These are phyloP conservation scores for Chiloscyllium punctatum DNA, from an alignment of 2,797 vertebrate species.

Conservation along the genomic window DNA sequence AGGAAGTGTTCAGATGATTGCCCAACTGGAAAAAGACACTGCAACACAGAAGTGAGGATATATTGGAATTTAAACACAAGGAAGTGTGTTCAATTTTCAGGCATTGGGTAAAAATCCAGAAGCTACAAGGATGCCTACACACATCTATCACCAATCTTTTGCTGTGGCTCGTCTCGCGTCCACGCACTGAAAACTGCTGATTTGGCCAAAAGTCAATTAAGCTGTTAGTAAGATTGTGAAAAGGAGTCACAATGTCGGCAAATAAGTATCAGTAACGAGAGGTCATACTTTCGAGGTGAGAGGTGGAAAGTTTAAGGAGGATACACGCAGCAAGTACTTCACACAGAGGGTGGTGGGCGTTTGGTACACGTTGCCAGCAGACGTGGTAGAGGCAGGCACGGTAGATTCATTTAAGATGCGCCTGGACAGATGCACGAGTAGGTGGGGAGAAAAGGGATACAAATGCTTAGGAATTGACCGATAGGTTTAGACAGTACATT, in stretches of 20 bases:
- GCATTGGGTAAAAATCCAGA: not conserved
- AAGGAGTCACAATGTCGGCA: not conserved
- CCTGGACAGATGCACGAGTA: no score
- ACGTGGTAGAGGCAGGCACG: no score
- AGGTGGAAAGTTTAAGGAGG: no score
- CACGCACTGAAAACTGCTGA: not conserved
- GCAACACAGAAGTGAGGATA: not conserved
- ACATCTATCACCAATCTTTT: not conserved
- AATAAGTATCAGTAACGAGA: not conserved
- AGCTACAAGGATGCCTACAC: not conserved
- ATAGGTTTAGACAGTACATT: no score
- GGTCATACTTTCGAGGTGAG: no score
- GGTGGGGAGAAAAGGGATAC: no score
- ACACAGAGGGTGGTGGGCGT: no score
- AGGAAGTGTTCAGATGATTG: not conserved
- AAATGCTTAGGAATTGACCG: no score
- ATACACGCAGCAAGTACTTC: no score
- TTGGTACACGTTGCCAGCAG: no score
- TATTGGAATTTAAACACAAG: not conserved
- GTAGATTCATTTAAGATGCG: no score
- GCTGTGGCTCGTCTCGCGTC: not conserved
- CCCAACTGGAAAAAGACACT: not conserved
- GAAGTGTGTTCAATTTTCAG: not conserved
- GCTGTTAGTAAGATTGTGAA: not conserved
- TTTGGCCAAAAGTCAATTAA: not conserved